Evolutionary conservation across 2,113 vertebrate genomes (phyloP), one percentile per base, ranked within the genome.

Genomic region (Brachionichthys hirsutus): DNA sequence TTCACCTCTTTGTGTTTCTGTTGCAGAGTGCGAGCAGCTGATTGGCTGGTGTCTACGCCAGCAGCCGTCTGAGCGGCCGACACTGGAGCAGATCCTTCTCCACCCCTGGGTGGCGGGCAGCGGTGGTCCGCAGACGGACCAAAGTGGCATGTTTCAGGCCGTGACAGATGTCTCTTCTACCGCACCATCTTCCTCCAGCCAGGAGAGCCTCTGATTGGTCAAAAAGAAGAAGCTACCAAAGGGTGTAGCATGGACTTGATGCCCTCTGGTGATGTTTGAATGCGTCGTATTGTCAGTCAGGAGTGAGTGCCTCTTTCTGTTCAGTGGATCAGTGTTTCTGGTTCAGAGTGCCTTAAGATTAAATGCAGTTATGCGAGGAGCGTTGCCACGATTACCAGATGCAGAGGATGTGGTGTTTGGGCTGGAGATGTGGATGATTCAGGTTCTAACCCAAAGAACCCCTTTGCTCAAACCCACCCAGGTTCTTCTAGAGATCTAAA

Each of bases 21-120:
- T 14, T n/a, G 6, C 86, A 98, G 95, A 95, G 63, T 98, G 96
- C 86, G 94, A 95, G 85, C 93, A 98, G 71, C 89, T 98, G 80
- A 95, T 98, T 54, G 92, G 92, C 85, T 95, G 94, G 94, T 98
- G 96, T 85, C 92, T 98, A 73, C 93, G 93, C 61, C 85, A 94
- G 89, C 88, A 94, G 87, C 95, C 95, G 40, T 94, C 94, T 0
- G 93, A 95, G 72, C 90, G 95, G 83, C 96, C 96, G 24, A 93
- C 94, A 2, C 87, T 98, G 75, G 95, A 98, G 85, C 94, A 97
- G 87, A 94, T 98, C 45, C 91, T 94, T 16, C 90, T 94, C 49
- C 95, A 98, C 73, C 91, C 92, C 14, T 97, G 95, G 96, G 91
- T 98, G 92, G 87, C 89, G 38, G n/a, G 13, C 42, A 24, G 38